These are phyloP conservation scores for Trigoniulus corallinus DNA, from an alignment of 1,140 invertebrate species.

Conservation along the genomic window DNA sequence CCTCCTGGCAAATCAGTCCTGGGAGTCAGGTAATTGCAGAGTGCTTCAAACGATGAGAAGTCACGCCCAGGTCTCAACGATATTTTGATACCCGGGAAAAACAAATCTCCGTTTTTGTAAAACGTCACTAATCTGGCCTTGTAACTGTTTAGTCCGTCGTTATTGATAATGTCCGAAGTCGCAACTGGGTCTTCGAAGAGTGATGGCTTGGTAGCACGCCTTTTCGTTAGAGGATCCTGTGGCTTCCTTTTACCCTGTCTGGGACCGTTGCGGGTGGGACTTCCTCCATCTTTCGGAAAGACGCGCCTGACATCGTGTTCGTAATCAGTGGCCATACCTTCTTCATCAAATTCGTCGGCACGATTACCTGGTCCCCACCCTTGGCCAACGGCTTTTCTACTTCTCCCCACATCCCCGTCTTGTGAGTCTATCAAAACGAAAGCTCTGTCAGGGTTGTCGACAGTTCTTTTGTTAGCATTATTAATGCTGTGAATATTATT, in stretches of 20 bases:
- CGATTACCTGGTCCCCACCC: no score
- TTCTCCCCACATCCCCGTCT: no score
- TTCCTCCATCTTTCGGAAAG: neutral
- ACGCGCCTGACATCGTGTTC: neutral
- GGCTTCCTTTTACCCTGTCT: neutral
- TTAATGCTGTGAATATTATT: neutral
- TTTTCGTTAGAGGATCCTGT: no score
- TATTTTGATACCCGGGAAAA: conserved; percentile 73
- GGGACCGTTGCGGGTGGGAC: neutral
- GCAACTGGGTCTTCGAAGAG: neutral
- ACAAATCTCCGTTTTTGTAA: conserved; percentile 83
- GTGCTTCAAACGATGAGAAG: conserved; percentile 64
- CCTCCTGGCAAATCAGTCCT: conserved; percentile 20
- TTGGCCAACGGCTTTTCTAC: neutral
- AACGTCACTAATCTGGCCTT: conserved; percentile 65
- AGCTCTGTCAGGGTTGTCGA: neutral
- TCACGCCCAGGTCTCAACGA: conserved; percentile 74
- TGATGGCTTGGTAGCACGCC: neutral
- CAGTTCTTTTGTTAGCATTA: neutral
- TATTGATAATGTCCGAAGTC: neutral
- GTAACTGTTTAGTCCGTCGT: conserved; percentile 46
- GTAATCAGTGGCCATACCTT: no score
- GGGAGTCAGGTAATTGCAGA: conserved; percentile 45
- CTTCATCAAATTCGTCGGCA: neutral
- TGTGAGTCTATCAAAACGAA: neutral